These are phyloP conservation scores for Columba livia DNA, from an alignment of 2,113 vertebrate species.

Conservation along the genomic window DNA sequence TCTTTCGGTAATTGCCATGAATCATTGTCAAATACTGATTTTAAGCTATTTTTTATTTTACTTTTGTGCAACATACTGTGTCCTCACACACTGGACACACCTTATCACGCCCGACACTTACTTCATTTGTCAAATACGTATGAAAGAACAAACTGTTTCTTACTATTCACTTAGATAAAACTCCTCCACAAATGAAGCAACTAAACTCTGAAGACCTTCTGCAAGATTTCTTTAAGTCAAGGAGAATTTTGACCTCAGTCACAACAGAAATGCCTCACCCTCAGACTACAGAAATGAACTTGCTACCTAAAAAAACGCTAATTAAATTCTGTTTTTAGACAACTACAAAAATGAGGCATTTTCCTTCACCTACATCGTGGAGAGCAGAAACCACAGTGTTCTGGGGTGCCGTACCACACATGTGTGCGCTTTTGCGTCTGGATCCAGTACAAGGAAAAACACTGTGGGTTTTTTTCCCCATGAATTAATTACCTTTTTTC, in stretches of 20 bases:
- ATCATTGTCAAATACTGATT: background rate
- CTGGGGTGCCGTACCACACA: background rate
- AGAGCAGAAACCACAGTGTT: background rate
- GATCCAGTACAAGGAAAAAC: background rate
- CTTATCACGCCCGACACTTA: background rate
- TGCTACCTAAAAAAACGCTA: background rate
- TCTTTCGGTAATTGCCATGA: background rate
- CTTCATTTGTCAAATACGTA: background rate
- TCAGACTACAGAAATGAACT: background rate
- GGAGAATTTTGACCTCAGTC: background rate
- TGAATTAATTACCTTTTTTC: background rate
- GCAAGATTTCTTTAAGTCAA: background rate
- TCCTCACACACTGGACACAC: background rate
- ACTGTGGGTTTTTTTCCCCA: background rate
- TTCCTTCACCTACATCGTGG: rapidly evolving
- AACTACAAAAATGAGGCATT: background rate
- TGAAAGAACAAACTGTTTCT: background rate
- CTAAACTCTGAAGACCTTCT: background rate
- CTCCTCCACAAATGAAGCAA: background rate
- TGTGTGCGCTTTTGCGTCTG: rapidly evolving
- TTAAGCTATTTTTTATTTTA: background rate
- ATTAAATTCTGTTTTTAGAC: background rate
- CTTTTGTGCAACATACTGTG: background rate
- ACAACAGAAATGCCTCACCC: background rate
- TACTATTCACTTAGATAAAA: background rate